These are phyloP conservation scores for Leptinotarsa juncta DNA, from an alignment of 2,888 invertebrate species.

Conservation along the genomic window DNA sequence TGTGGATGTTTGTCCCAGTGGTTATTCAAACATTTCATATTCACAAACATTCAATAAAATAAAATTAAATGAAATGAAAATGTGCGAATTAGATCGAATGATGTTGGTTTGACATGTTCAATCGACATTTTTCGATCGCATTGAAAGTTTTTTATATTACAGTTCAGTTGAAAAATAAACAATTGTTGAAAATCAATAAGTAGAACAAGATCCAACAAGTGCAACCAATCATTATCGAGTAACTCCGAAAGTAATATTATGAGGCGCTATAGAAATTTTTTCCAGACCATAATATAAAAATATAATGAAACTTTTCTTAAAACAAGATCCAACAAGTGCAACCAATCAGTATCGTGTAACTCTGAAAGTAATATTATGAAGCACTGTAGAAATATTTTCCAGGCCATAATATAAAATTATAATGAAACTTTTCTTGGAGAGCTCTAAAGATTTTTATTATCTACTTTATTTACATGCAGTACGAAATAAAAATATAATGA, in stretches of 20 bases:
- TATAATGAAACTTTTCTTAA: slow-evolving; percentile 25
- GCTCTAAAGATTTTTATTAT: slow-evolving; percentile 40
- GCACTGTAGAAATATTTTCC: not conserved
- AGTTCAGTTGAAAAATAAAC: too few relatives aligned
- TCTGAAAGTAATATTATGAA: not conserved
- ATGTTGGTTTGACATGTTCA: too few relatives aligned
- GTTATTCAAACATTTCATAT: too few relatives aligned
- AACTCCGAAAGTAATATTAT: not conserved
- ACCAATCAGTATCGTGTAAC: not conserved
- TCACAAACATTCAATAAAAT: too few relatives aligned
- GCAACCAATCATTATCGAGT: not conserved
- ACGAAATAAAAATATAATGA: slow-evolving; percentile 49
- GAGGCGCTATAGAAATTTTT: not conserved
- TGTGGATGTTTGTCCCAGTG: too few relatives aligned
- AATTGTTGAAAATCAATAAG: too few relatives aligned
- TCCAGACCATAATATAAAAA: slow-evolving; percentile 12
- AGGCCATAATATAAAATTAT: slow-evolving; percentile 16
- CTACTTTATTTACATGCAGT: slow-evolving; percentile 42
- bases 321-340: too few relatives aligned
- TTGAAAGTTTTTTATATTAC: too few relatives aligned
- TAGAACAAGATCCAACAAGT: too few relatives aligned
- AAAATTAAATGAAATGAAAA: too few relatives aligned
- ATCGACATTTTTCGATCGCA: too few relatives aligned
- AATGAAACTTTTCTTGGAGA: slow-evolving; percentile 26
- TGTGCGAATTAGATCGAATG: too few relatives aligned